Conservation (phyloP, 2,797 vertebrate genomes). For the Hybognathus amarus region DNA sequence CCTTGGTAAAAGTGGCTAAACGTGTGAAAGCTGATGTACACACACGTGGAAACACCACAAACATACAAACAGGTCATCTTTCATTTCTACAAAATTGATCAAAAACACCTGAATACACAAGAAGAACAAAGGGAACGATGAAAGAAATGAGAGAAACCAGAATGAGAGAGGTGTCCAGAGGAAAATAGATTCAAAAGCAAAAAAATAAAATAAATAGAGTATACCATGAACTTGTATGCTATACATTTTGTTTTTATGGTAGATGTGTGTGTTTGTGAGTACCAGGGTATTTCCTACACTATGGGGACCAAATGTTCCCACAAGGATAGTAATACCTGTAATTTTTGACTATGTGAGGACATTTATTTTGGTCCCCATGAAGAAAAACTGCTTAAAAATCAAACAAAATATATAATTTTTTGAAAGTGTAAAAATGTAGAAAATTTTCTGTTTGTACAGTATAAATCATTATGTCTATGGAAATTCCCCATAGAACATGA, state of each 20-base stretch:
- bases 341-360: not conserved
- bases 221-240: not conserved
- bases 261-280: not conserved
- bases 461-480: not conserved
- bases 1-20: not conserved
- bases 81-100: conserved; percentile 1
- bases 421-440: not conserved
- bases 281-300: not conserved
- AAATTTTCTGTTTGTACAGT: not conserved
- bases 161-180: not conserved
- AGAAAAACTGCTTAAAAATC: not conserved
- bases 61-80: conserved; percentile 17
- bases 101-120: conserved; percentile 21
- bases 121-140: not conserved
- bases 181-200: not conserved
- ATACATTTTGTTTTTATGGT: not conserved
- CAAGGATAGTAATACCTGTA: not conserved
- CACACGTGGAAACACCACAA: not conserved
- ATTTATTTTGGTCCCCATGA: not conserved
- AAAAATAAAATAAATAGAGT: not conserved
- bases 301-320: not conserved
- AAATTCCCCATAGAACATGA: not conserved
- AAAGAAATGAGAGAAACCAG: not conserved
- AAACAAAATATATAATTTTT: not conserved
- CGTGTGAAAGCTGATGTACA: not conserved